Evolutionary conservation across 2,113 vertebrate genomes (phyloP), one percentile per base, ranked within the genome.

Genomic region (Lepus europaeus): DNA sequence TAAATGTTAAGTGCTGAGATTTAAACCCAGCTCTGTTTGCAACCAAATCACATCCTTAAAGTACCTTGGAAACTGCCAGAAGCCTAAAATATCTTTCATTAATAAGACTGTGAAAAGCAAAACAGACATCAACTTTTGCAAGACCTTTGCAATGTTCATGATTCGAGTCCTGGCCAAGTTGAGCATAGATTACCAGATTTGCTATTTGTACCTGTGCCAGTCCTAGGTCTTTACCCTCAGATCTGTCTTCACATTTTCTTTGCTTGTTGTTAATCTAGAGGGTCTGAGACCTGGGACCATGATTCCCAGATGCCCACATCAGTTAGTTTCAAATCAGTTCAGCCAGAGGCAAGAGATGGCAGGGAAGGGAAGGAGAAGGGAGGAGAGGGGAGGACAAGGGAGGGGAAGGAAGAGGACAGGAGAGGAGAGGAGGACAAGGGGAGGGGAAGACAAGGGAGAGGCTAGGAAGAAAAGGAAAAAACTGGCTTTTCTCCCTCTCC

Each of bases 11-110:
- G 59, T 56, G 6, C n/a, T 56, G 14, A n/a, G 33, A 25, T 72
- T 88, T 81, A 85, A 88, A 93, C 13, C 64, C 64, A 91, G 45
- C 51, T 23, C 29, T 78, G 29, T 87, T 39, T 90, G n/a, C 16
- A 87, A 39, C 7, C 27, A 74, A 86, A 53, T 79, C 25, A 59
- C 14, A 51, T 76, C 61, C 53, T 93, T 20, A 66, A 78, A 95
- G 13, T 4, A 72, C 10, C 29, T 39, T 25, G 36, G 0, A 77
- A 12, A 29, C 53, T 73, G 49, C 33, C 59, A 80, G 23, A 16
- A 74, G 31, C 6, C 27, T 72, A 74, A 45, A n/a, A 19, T 16
- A 45, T 64, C 76, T 86, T 33, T 68, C 68, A 66, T 31, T 49
- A 69, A 45, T 68, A 33, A 91, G 22, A 49, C 0, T 81, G 23